These are phyloP conservation scores for Crenuchus spilurus DNA, from an alignment of 2,797 vertebrate species.

Conservation along the genomic window DNA sequence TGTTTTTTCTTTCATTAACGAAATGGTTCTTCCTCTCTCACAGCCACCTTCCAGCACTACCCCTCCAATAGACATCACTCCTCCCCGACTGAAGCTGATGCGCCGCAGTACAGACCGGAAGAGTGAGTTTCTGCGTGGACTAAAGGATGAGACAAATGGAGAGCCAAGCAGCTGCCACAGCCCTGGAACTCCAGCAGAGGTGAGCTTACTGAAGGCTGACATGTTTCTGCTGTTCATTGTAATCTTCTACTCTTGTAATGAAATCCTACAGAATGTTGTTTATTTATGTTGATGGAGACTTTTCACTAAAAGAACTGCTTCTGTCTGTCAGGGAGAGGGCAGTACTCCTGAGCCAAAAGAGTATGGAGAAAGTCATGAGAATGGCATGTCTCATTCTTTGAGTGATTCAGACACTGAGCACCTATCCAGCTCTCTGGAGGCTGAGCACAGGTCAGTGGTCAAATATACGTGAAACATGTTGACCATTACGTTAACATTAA, in stretches of 20 bases:
- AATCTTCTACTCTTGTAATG: too few relatives aligned
- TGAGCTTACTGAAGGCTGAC: constrained; percentile 61
- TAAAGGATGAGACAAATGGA: constrained; percentile 93
- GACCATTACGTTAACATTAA: too few relatives aligned
- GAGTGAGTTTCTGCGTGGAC: constrained; percentile 94
- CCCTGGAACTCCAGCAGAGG: constrained; percentile 90
- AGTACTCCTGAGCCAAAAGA: constrained; percentile 94
- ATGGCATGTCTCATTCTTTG: constrained; percentile 90
- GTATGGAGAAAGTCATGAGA: constrained; percentile 91
- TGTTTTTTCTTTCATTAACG: neutral
- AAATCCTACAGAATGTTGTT: too few relatives aligned
- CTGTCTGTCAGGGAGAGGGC: constrained; percentile 81
- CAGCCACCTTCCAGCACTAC: constrained; percentile 95
- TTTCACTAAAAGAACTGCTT: neutral
- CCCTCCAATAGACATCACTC: constrained; percentile 94
- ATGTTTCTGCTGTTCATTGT: neutral
- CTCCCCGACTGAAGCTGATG: constrained; percentile 94
- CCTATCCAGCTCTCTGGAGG: constrained; percentile 96
- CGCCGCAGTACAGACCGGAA: constrained; percentile 94
- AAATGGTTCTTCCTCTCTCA: neutral
- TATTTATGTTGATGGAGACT: neutral
- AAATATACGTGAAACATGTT: neutral
- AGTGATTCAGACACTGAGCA: constrained; percentile 89
- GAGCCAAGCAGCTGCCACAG: constrained; percentile 90
- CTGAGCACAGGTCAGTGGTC: constrained; percentile 89